Base-by-base conservation (phyloP, 2,797 vertebrate genomes). In the Coluber constrictor region DNA sequence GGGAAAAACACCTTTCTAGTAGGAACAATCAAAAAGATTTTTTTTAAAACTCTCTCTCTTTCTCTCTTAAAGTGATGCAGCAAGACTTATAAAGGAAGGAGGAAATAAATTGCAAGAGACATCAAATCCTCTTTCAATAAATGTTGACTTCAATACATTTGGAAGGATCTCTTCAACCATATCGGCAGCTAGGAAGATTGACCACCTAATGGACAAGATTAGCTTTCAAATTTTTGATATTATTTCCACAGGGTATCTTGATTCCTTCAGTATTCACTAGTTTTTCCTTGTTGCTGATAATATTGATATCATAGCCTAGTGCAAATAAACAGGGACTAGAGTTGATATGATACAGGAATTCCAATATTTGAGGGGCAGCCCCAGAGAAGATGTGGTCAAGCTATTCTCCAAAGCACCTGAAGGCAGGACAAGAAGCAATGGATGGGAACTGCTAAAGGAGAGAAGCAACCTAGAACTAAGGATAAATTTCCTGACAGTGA, bases 31-130 rank as follows among this genome's bases (percentile, higher is more conserved):
- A 93, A 87, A 95, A 94, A 61, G 0, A 59, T 55, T 32, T 32
- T 32, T 51, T 47, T 32, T n/a, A 5, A n/a, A n/a, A 13, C 2
- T 63, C 61, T 20, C 23, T 10, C 55, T 25, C 29, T 56, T 3
- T 56, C 57, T 59, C 16, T 59, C 18, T 29, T 79, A n/a, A 63
- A 94, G 88, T 90, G 11, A 23, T 91, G 11, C 16, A 93, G 90
- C 32, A 93, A 86, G 11, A 0, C 1, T 92, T 93, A 89, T 94
- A 92, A 91, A 94, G 43, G 7, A 92, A 93, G 74, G 89, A 57
- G 56, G 74, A 27, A 13, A n/a, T 59, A 87, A 90, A n/a, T n/a
- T 43, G 10, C 47, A 56, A 10, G 23, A 25, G 37, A 66, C 20
- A 9, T 6, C 74, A 79, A 7, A 5, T 3, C 0, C 1, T 0